Conservation (phyloP, 2,113 vertebrate species). For the Numenius arquata region DNA sequence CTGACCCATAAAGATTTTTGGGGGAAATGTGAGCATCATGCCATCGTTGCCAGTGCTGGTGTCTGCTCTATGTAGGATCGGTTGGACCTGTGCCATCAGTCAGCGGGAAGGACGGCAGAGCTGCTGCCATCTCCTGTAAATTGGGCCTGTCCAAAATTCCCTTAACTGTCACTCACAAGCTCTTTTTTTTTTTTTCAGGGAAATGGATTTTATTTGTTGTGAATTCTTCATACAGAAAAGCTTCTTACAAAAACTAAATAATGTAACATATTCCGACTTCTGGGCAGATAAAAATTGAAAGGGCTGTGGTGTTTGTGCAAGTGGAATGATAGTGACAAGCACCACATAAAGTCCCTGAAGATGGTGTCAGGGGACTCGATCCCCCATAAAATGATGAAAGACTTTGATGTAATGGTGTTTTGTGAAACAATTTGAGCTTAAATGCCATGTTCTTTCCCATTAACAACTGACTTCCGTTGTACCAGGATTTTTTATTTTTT, state of each 20-base stretch:
- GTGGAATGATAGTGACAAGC: not conserved
- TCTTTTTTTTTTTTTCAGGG: not conserved
- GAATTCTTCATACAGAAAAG: slow-evolving; percentile 21
- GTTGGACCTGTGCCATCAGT: not conserved
- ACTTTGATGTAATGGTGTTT: slow-evolving; percentile 16
- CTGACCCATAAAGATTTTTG: not conserved
- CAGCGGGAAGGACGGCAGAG: not conserved
- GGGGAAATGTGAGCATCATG: not conserved
- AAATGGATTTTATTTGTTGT: slow-evolving; percentile 34
- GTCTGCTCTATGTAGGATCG: not conserved
- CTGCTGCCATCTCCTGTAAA: not conserved
- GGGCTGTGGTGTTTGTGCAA: not conserved
- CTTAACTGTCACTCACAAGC: not conserved
- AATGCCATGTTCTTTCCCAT: not conserved
- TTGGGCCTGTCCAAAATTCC: not conserved
- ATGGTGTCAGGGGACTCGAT: not conserved
- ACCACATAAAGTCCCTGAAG: not conserved
- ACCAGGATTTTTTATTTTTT: slow-evolving; percentile 14
- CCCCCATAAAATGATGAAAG: slow-evolving; percentile 10
- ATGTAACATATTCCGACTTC: not conserved
- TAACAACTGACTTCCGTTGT: slow-evolving; percentile 35
- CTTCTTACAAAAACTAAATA: not conserved
- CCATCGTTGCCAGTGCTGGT: not conserved
- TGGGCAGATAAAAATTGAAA: slow-evolving; percentile 33
- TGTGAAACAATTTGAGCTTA: slow-evolving; percentile 23